Evolutionary conservation across 2,888 invertebrate genomes (phyloP), one percentile per base, ranked within the genome.

Genomic region (Mechanitis messenoides): DNA sequence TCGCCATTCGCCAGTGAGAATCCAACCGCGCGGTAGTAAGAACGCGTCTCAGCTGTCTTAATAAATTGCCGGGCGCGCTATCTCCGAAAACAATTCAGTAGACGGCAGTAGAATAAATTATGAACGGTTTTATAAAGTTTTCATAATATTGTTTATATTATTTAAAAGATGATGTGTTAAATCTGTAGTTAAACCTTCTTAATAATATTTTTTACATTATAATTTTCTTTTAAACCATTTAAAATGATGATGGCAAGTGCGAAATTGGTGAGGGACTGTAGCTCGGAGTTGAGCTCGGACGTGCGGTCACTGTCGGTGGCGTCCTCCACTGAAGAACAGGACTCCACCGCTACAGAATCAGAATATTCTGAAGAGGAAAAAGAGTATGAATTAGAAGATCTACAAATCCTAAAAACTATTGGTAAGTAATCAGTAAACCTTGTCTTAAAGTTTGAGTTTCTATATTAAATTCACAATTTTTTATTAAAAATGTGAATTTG

Each of bases 341-440:
- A 91, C 33, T 91, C 91, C 59, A 88, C 90, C 64, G 87, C 91
- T 66, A 91, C 91, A 12, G 91, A 92, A 66, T 91, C 91, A 0
- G 92, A 92, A 60, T 91, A 87, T 75, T 91, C 91, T 1, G 91
- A 91, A 67, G 91, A 91, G 69, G 91, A 92, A 71, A 91, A 93
- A 70, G 92, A 93, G 74, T 93, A 93, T 75, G 92, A 93, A 76
- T 85, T 96, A 72, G 95, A 96, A 69, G 95, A 96, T 80, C 93
- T 95, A 75, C 95, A 96, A 82, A 95, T 96, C 73, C 92, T 96
- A 72, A 96, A 96, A 90, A 96, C 96, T 64, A 95, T 96, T 67
- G 96, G 96, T 96, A 80, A 20, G 20, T 20, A 20, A 20, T 20
- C 20, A 20, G 20, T 20, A 0, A 94, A 95, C 91, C 46, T 54